A percentile compares a stretch with the other conserved stretches of the same genome.
phyloP scores from a whole-genome alignment of 2,888 invertebrate genomes.

The Agrilus mali region DNA sequence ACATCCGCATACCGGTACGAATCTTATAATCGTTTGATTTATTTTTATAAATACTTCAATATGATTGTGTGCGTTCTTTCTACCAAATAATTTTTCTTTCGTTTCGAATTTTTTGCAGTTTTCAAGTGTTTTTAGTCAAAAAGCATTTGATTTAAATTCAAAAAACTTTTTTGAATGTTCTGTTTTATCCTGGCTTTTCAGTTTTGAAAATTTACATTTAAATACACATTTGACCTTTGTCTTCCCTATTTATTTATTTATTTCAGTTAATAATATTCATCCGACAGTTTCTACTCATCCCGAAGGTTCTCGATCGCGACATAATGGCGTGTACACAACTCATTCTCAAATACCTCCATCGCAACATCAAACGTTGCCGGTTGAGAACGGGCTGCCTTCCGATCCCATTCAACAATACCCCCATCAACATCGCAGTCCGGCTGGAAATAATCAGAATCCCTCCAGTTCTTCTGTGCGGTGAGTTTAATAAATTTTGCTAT shows the following conservation, averaged over 20 bases:
- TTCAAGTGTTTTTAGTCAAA: background rate
- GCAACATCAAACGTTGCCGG: constrained; percentile 13
- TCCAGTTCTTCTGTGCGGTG: constrained; percentile 35
- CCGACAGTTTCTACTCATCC: constrained; percentile 36
- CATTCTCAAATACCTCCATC: constrained; percentile 20
- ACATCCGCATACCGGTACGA: constrained; percentile 35
- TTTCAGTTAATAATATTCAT: constrained; percentile 40
- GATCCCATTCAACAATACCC: constrained; percentile 34
- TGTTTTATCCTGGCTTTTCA: background rate
- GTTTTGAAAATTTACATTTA: background rate
- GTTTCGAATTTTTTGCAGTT: too few relatives aligned
- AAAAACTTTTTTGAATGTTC: too few relatives aligned
- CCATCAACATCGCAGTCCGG: constrained; percentile 26
- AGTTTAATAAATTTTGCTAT: background rate
- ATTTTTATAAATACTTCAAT: background rate
- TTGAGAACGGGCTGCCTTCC: constrained; percentile 41
- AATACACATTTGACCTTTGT: background rate
- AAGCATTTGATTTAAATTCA: too few relatives aligned
- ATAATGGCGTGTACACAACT: constrained; percentile 21
- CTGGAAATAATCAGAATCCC: constrained; percentile 25
- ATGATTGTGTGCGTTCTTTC: background rate
- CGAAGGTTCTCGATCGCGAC: constrained; percentile 34
- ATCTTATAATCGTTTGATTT: background rate
- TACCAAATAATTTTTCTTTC: background rate
- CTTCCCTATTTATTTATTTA: background rate